phyloP scores from a whole-genome alignment of 2,797 vertebrate genomes.

The Brachymystax lenok region DNA sequence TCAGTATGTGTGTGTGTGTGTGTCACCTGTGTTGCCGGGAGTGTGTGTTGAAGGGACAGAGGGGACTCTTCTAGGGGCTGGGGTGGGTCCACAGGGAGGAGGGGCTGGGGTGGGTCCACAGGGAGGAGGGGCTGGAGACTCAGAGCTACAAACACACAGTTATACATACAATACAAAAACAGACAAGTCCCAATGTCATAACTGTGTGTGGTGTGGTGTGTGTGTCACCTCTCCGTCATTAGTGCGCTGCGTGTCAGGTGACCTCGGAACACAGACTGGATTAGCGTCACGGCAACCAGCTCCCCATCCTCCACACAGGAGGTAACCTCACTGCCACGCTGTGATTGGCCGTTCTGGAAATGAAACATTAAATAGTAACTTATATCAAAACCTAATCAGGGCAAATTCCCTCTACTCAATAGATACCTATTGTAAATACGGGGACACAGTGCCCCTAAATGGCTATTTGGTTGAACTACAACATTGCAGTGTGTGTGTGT shows the following conservation, averaged over 20 bases:
- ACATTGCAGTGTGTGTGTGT: neutral
- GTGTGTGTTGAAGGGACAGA: neutral
- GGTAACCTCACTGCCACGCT: conserved; percentile 15
- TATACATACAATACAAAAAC: neutral
- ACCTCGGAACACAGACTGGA: conserved; percentile 86
- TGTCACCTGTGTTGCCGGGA: neutral
- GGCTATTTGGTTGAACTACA: conserved; percentile 22
- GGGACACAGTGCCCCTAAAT: conserved; percentile 6
- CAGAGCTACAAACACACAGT: neutral
- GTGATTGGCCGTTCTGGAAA: conserved; percentile 46
- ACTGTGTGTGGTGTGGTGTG: neutral
- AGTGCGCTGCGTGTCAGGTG: conserved; percentile 74
- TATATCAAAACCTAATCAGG: neutral
- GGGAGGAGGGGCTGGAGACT: neutral
- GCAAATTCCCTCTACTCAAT: neutral
- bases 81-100: neutral
- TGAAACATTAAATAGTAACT: neutral
- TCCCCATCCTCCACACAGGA: conserved; percentile 18
- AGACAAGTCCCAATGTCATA: neutral
- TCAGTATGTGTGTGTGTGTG: conserved; percentile 6
- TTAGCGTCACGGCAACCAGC: conserved; percentile 69
- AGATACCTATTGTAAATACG: neutral
- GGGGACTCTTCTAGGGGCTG: neutral
- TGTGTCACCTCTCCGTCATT: conserved; percentile 71
- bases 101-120: neutral